Evolutionary conservation across 1,140 invertebrate species (phyloP), one percentile per base, ranked within the genome.

Genomic region (Agrypnia vestita): DNA sequence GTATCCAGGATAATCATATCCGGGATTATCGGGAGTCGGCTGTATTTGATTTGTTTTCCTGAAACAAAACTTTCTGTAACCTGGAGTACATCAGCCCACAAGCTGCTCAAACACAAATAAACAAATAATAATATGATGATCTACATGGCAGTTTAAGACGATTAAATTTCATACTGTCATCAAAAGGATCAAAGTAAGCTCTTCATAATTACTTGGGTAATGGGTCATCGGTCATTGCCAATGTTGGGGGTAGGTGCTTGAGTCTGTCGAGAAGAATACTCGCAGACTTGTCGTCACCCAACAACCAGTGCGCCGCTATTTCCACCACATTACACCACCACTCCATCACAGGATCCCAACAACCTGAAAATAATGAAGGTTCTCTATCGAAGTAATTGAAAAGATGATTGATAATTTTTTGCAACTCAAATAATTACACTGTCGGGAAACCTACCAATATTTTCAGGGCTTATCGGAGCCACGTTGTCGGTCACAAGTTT

Each of bases 291-390:
- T 91, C 91, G 43, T 96, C 94, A 0, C 95, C 96, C 0, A 96
- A 87, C 76, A 97, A 88, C 95, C 97, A 97, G 80, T 95, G 94
- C 8, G 95, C 94, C 1, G 95, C 94, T 25, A 96, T 93, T 43
- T 93, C 93, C 47, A 97, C 91, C 7, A 97, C 91, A 84, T 93
- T 93, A 1, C 94, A 93, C 97, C 97, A 98, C 97, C 97, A 98
- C 59, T 94, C 91, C 87, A 90, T 87, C 8, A 89, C 85, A 7
- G 89, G 88, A 78, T 90, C 88, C 87, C 87, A 88, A 75, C 92
- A 93, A 67, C 88, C 91, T 91, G 64, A 11, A 80, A 79, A 49
- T 13, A 15, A 47, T 13, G 46, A 44, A 69, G n/a, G 11, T 51
- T 83, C n/a, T 4, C 10, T 15, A 17, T 61, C 56, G 10, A 19